Evolutionary conservation across 2,113 vertebrate species (phyloP).

Genomic region (Oreotragus oreotragus): DNA sequence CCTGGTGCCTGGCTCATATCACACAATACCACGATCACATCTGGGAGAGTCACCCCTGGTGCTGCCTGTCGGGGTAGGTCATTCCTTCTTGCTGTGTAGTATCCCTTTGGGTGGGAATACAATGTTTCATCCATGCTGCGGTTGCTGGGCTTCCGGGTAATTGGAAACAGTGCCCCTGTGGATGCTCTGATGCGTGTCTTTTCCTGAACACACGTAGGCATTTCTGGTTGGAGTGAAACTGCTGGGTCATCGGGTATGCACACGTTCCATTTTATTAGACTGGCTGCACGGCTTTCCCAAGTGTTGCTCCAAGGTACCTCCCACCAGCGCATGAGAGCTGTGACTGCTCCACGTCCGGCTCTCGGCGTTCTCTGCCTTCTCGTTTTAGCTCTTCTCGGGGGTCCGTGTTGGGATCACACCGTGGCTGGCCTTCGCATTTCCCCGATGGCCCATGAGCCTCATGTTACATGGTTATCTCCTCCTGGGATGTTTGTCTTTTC

Average conservation of each 20-base stretch:
- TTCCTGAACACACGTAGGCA: neutral
- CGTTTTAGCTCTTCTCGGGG: neutral
- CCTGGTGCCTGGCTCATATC: neutral
- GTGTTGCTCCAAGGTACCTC: fast-evolving
- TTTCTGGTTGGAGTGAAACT: neutral
- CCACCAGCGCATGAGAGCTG: fast-evolving
- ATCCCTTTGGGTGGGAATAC: neutral
- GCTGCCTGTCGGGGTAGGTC: neutral
- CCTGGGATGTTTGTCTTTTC: neutral
- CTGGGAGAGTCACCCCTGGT: neutral
- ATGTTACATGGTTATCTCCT: neutral
- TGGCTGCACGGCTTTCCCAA: neutral
- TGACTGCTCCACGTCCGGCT: neutral
- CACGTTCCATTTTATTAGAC: too few relatives aligned
- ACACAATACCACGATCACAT: fast-evolving
- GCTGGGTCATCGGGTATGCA: neutral
- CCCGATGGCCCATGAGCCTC: neutral
- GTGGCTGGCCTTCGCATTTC: neutral
- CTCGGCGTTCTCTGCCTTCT: neutral
- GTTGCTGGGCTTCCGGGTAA: neutral
- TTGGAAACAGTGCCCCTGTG: neutral
- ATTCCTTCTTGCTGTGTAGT: neutral
- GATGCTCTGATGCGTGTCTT: neutral
- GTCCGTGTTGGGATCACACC: fast-evolving
- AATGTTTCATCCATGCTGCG: fast-evolving